A percentile compares a stretch with the other conserved stretches of the same genome.
phyloP scores from a whole-genome alignment of 2,797 vertebrate genomes.

The Neomorphus geoffroyi region DNA sequence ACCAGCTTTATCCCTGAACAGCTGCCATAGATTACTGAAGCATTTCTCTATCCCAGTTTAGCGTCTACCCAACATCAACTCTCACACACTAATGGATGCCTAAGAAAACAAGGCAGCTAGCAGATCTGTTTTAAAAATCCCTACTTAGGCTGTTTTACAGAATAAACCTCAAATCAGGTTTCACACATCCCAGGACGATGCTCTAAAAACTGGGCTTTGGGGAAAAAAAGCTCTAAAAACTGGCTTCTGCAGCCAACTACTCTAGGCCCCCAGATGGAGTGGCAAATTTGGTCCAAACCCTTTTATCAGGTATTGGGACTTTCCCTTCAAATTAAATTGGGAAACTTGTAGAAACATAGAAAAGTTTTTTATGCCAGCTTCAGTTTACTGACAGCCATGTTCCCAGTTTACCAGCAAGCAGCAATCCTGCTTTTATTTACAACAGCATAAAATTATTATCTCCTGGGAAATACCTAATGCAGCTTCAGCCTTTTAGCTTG shows the following conservation, averaged over 20 bases:
- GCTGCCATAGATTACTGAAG: neutral
- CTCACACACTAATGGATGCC: neutral
- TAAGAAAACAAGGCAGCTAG: neutral
- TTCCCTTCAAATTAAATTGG: neutral
- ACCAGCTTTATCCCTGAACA: neutral
- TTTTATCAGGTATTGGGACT: neutral
- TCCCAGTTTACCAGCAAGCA: neutral
- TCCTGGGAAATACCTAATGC: neutral
- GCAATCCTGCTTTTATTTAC: neutral
- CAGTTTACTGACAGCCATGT: neutral
- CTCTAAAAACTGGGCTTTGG: neutral
- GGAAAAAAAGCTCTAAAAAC: neutral
- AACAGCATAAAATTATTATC: neutral
- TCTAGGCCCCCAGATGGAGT: neutral
- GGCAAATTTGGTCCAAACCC: neutral
- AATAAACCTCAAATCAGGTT: neutral
- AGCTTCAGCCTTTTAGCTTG: neutral
- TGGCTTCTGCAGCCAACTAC: neutral
- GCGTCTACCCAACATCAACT: neutral
- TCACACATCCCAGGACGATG: neutral
- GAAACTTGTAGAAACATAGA: neutral
- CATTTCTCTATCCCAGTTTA: neutral
- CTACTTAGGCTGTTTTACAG: neutral
- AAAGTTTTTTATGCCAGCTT: neutral
- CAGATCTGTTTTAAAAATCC: neutral